phyloP scores from a whole-genome alignment of 30 jellyfish, hydroid and myxozoan species.

The Turritopsis rubra region DNA sequence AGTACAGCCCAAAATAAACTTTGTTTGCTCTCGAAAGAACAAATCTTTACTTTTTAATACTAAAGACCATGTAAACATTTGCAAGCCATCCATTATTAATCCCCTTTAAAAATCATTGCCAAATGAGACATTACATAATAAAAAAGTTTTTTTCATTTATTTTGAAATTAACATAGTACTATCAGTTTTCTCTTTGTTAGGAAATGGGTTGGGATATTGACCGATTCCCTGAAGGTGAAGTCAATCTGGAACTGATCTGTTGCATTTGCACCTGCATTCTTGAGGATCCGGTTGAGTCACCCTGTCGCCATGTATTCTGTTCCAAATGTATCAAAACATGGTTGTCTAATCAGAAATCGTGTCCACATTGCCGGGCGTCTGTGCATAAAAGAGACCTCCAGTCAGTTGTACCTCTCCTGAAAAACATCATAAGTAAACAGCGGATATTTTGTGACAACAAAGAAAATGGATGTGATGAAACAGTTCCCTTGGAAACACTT shows the following conservation, averaged over 20 bases:
- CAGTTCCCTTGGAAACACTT: constrained; percentile 33
- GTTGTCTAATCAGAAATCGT: constrained; percentile 31
- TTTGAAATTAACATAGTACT: no score
- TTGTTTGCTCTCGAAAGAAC: no score
- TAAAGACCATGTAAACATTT: no score
- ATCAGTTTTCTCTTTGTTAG: no score
- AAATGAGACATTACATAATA: no score
- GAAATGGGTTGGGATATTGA: constrained; percentile 74
- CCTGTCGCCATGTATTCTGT: constrained; percentile 69
- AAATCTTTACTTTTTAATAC: no score
- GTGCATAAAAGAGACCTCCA: constrained; percentile 35
- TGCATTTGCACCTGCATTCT: constrained; percentile 60
- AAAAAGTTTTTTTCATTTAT: no score
- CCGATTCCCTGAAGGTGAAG: constrained; percentile 57
- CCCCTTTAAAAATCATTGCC: no score
- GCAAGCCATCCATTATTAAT: no score
- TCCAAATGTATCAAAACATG: constrained; percentile 45
- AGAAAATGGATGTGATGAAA: constrained; percentile 46
- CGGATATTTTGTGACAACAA: constrained; percentile 42
- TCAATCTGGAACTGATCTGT: constrained; percentile 42
- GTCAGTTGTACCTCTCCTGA: constrained; percentile 49
- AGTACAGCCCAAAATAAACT: no score
- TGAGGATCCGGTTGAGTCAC: constrained; percentile 66
- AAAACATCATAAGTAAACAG: constrained; percentile 53
- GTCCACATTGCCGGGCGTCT: constrained; percentile 66